Base-by-base conservation (phyloP, 2,888 invertebrate genomes). In the Rhodophaea formosa region DNA sequence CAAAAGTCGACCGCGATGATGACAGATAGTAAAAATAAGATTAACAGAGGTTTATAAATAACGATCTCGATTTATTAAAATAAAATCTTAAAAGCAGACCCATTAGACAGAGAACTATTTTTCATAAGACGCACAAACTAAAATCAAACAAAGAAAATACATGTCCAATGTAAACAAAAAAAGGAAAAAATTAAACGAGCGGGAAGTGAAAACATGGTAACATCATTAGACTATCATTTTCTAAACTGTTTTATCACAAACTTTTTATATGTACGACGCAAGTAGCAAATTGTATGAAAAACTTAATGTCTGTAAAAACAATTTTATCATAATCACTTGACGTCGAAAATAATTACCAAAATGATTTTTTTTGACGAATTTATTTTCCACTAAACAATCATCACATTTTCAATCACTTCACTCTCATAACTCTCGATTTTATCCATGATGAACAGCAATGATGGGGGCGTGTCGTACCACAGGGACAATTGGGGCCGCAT, bases 381-480 rank as follows among this genome's bases (percentile, higher is more conserved):
- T 39, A 23, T 23, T 23, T 23, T 23, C 2, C 23, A 23, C 23
- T 23, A 23, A 23, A 23, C 3, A 23, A 23, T 23, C 23, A 23
- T 23, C 23, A 23, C 23, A 23, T 39, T 12, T 12, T 39, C 35
- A 39, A 39, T 23, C 45, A 15, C 17, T 14, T 46, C 23, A 23
- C 29, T 12, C 46, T 23, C 10, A 46, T 0, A 10, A 1, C 15
- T 42, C 23, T 23, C 32, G 17, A 16, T 23, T 23, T 23, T 23
- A 29, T 69, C 63, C 82, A 75, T 89, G 87, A 68, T 89, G 90
- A 0, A 89, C 84, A 0, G 84, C 71, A 0, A 86, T 77, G 15
- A 86, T 58, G 0, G 86, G 86, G 0, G 86, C 79, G 53, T 83
- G 83, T 46, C 79, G 72, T 1, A 87, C 82, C 0, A 87, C 65